These are phyloP conservation scores for Haemorhous mexicanus DNA, from an alignment of 2,113 vertebrate species.

Conservation along the genomic window DNA sequence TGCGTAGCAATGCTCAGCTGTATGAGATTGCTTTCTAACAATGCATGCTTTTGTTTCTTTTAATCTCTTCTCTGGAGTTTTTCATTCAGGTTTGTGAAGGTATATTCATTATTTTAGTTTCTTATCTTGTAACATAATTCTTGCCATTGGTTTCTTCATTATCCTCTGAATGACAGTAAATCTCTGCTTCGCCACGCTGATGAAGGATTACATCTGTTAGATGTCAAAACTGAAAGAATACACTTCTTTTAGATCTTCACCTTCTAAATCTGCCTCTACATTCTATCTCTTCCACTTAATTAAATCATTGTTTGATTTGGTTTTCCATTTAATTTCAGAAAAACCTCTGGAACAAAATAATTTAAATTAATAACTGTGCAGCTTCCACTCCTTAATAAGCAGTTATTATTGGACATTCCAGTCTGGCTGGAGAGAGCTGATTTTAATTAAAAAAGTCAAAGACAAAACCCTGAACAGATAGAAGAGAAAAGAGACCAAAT, in stretches of 20 bases:
- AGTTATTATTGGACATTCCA: conserved; percentile 53
- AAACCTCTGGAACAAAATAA: conserved; percentile 64
- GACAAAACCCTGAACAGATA: conserved; percentile 35
- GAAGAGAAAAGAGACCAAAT: conserved; percentile 14
- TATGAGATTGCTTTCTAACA: conserved; percentile 1
- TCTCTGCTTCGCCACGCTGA: neutral
- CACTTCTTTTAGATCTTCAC: conserved; percentile 23
- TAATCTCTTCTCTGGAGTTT: neutral
- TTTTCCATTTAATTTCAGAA: conserved; percentile 58
- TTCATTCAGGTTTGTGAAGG: conserved; percentile 9
- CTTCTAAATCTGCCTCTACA: conserved; percentile 19
- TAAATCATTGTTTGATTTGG: conserved; percentile 65
- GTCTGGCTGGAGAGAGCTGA: conserved; percentile 7
- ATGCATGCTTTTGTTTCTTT: conserved; percentile 34
- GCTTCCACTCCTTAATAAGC: conserved; percentile 50
- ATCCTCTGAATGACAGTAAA: conserved; percentile 56
- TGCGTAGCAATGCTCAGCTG: neutral
- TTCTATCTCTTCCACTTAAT: conserved; percentile 56
- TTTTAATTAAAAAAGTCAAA: conserved; percentile 64
- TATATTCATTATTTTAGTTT: conserved; percentile 40
- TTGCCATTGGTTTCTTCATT: conserved; percentile 38
- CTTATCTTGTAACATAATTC: conserved; percentile 51
- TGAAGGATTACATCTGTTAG: conserved; percentile 60
- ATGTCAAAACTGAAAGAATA: conserved; percentile 44
- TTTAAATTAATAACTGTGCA: conserved; percentile 63